These are phyloP conservation scores for Dicranocentrus wangi DNA, from an alignment of 2,888 invertebrate species.

Conservation along the genomic window DNA sequence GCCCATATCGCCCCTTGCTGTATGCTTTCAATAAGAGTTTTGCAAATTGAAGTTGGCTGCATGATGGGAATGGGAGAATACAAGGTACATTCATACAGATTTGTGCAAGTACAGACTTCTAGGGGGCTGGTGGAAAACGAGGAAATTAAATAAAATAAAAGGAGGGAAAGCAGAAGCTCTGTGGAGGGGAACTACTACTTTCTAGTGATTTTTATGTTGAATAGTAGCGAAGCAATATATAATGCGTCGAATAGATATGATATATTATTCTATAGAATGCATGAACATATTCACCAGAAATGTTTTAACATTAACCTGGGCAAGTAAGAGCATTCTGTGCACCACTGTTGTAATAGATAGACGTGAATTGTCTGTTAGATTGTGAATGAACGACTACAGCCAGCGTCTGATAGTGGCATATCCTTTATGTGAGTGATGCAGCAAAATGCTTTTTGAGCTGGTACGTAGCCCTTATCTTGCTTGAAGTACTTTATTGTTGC, in stretches of 20 bases:
- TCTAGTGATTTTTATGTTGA: constrained; percentile 37
- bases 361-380: constrained; percentile 30
- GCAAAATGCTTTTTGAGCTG: neutral
- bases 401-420: constrained; percentile 39
- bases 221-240: neutral
- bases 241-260: neutral
- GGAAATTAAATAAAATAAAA: constrained; percentile 46
- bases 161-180: constrained; percentile 13
- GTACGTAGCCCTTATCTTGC: neutral
- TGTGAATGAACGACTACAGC: constrained; percentile 13
- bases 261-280: neutral
- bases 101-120: neutral
- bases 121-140: neutral
- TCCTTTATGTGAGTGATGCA: constrained; percentile 7
- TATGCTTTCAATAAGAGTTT: neutral
- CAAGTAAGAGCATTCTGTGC: too few relatives aligned
- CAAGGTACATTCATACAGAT: neutral
- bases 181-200: neutral
- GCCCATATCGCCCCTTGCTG: constrained; percentile 4
- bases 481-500: constrained; percentile 11
- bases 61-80: neutral
- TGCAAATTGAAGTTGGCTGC: constrained; percentile 5
- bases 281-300: too few relatives aligned
- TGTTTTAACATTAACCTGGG: too few relatives aligned
- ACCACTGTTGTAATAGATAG: constrained; percentile 14